Conservation (phyloP, 2,888 invertebrate species). For the Lissocephala sabroskyi region DNA sequence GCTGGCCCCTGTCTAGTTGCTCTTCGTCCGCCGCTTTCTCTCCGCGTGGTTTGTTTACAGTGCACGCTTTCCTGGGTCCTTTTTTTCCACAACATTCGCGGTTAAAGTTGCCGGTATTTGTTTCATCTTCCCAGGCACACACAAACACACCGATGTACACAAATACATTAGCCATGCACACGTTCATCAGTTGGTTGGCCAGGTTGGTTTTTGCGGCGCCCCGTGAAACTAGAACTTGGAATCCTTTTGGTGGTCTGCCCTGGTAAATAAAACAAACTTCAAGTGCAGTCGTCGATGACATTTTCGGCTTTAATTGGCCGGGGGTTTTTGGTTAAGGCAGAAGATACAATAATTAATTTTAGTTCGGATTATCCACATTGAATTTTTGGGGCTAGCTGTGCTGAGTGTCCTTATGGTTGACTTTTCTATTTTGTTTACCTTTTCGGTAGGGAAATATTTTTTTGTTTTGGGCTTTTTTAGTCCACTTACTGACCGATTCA, state of each 20-base stretch:
- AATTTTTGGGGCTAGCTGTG: not conserved
- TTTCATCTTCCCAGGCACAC: slow-evolving; percentile 19
- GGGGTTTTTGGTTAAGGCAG: not conserved
- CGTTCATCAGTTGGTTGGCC: slow-evolving; percentile 44
- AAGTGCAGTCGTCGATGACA: not conserved
- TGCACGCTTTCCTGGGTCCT: not conserved
- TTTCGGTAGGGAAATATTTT: not conserved
- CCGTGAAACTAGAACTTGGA: slow-evolving; percentile 43
- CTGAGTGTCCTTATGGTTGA: not conserved
- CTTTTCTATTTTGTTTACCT: not conserved
- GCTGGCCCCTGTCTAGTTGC: too few relatives aligned
- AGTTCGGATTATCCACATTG: not conserved
- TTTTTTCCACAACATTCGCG: slow-evolving; percentile 21
- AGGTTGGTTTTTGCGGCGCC: slow-evolving; percentile 48
- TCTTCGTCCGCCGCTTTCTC: not conserved
- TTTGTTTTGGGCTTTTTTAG: slow-evolving; percentile 45
- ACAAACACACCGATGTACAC: slow-evolving; percentile 17
- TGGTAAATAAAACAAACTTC: not conserved
- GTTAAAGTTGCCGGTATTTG: slow-evolving; percentile 57
- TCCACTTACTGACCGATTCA: slow-evolving; percentile 31
- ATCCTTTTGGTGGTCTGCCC: slow-evolving; percentile 18
- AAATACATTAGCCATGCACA: slow-evolving; percentile 22
- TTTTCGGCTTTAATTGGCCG: slow-evolving; percentile 10
- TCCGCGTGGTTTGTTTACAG: not conserved
- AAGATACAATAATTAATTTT: not conserved